Base-by-base conservation (phyloP, 2,888 invertebrate genomes). In the Conistra vaccinii region DNA sequence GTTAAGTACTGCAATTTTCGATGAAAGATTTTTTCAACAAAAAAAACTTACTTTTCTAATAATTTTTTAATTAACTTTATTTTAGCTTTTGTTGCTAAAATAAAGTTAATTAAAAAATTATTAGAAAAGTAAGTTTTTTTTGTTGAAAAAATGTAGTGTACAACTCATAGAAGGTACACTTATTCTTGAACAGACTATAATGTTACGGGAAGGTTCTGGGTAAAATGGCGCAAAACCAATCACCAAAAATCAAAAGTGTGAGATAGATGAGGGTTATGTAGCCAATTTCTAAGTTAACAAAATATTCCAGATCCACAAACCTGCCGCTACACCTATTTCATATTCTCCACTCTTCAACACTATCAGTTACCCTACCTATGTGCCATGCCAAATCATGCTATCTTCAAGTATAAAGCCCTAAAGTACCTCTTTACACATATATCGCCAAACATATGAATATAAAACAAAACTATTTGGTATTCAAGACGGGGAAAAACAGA, bases 381-480 rank as follows among this genome's bases (percentile, higher is more conserved):
- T 9, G 20, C 26, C 1, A 55, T 35, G 63, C 53, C 58, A 68
- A 79, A 65, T 55, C 51, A 60, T n/a, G n/a, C n/a, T 39, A n/a
- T 7, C n/a, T 73, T 9, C 51, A 57, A 62, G 62, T 61, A 42
- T 58, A 39, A 42, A 42, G 2, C 39, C 58, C 7, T 58, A 29
- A 12, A 62, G 32, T 29, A 57, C 4, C 17, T n/a, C n/a, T n/a
- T n/a, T 39, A 29, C 12, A 17, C n/a, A n/a, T 53, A 17, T 53
- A 51, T 63, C 55, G 53, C 53, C 17, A 62, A 76, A 66, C 60
- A 42, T 39, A 68, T 71, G 58, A 67, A 80, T 70, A 17, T 45
- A 77, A 51, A 72, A 39, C 10, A 42, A 66, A 77, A 66, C 80
- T 74, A 63, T 62, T 73, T 68, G 53, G 60, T 73, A 86, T 76